phyloP scores from a whole-genome alignment of 2,888 invertebrate species.

The Empis stercorea region DNA sequence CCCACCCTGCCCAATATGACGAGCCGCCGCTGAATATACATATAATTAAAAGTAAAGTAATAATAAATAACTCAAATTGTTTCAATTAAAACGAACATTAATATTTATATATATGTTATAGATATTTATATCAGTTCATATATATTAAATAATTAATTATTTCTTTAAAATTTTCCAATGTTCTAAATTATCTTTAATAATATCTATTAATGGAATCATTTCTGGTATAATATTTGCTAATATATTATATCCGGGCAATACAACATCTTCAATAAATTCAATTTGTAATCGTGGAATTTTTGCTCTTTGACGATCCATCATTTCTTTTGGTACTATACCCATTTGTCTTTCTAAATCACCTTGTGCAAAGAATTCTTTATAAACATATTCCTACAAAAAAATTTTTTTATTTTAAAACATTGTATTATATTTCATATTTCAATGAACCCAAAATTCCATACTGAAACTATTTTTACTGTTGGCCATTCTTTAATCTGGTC shows the following conservation, averaged over 20 bases:
- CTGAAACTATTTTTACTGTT: too few relatives aligned
- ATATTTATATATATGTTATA: too few relatives aligned
- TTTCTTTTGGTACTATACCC: slow-evolving; percentile 55
- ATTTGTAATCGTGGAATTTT: slow-evolving; percentile 72
- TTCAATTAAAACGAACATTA: too few relatives aligned
- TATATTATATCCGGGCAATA: slow-evolving; percentile 14
- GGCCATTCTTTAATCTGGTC: slow-evolving; percentile 64
- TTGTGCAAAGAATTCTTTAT: slow-evolving; percentile 77
- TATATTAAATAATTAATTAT: too few relatives aligned
- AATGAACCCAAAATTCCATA: slow-evolving; percentile 23
- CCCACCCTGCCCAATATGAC: too few relatives aligned
- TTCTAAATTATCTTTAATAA: slow-evolving; percentile 10
- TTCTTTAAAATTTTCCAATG: slow-evolving; percentile 8
- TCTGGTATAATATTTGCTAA: slow-evolving; percentile 11
- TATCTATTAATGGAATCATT: slow-evolving; percentile 9
- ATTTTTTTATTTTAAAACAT: too few relatives aligned
- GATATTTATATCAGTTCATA: too few relatives aligned
- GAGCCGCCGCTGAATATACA: too few relatives aligned
- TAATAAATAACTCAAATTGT: too few relatives aligned
- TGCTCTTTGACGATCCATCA: slow-evolving; percentile 73
- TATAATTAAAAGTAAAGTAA: too few relatives aligned
- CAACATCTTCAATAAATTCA: slow-evolving; percentile 44
- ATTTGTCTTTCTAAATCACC: slow-evolving; percentile 72
- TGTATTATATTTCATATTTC: too few relatives aligned
- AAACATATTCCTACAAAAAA: slow-evolving; percentile 62